A percentile compares a stretch with the other conserved stretches of the same genome.
Conservation (phyloP, 2,888 invertebrate species). For the Ommatoiulus sabulosus region DNA sequence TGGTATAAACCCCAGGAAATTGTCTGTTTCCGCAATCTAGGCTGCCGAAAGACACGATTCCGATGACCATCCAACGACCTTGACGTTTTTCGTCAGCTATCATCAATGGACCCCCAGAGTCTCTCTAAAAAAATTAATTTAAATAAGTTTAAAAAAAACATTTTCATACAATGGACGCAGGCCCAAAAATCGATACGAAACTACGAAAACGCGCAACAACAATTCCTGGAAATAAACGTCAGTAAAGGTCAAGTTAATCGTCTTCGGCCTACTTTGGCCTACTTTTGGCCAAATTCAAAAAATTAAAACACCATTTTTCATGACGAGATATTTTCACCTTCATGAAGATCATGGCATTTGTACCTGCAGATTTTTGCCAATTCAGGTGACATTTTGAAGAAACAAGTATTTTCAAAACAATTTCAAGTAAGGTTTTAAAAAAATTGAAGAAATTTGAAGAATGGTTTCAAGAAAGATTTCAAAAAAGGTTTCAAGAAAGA, state of each 20-base stretch:
- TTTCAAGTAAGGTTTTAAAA: no score
- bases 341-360: background rate
- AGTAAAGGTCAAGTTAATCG: background rate
- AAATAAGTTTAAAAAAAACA: background rate
- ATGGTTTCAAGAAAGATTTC: no score
- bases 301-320: background rate
- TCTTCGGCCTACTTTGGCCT: background rate
- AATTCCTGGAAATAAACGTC: background rate
- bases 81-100: conserved; percentile 65
- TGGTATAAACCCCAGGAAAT: conserved; percentile 79
- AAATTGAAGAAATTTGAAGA: no score
- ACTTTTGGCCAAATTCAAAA: background rate
- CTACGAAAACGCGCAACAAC: background rate
- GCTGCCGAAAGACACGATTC: conserved; percentile 75
- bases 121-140: conserved; percentile 69
- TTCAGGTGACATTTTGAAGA: no score
- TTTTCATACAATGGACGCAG: conserved; percentile 54
- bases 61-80: conserved; percentile 73
- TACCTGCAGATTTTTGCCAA: no score
- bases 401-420: no score
- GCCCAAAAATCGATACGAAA: background rate
- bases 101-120: conserved; percentile 86
- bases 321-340: conserved; percentile 14
- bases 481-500: no score
- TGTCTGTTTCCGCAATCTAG: conserved; percentile 63